Evolutionary conservation across 2,113 vertebrate genomes (phyloP), one percentile per base, ranked within the genome.

Genomic region (Arvicanthis niloticus): DNA sequence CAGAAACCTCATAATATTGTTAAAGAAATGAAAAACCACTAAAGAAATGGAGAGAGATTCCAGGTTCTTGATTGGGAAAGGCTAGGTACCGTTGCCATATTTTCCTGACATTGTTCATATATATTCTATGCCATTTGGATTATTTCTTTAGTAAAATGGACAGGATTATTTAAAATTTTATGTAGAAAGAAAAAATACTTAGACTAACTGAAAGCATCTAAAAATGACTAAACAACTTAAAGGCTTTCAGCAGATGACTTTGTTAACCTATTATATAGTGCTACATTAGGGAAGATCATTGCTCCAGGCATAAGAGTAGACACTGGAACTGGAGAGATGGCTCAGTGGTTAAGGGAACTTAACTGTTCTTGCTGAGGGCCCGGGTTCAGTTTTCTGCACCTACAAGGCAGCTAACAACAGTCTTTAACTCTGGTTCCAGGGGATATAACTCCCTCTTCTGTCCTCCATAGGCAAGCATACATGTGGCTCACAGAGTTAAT

Each of bases 1-100:
- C 15, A 72, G 34, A 91, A 91, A 81, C 48, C 68, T 48, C 8
- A 82, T 76, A 6, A 24, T 77, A 65, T 3, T 65, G 10, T 26
- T 89, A 87, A 29, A 90, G 37, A 97, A 82, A 91, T 42, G 48
- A 29, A 94, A 84, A 58, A 90, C 51, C 19, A 67, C 70, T 88
- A 78, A 51, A 34, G 67, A 68, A 68, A 34, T 68, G 31, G 67
- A 68, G 5, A 68, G 67, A 37, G 31, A 34, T 15, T 5, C 31
- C 1, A 34, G 67, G 67, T 68, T 68, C 67, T 68, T 68, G 31
- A 68, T 68, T 15, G 31, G 31, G 31, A 68, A 68, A 68, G 65
- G 65, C 31, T 68, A 15, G 65, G 29, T 67, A 29, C 31, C 31
- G 65, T 68, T 34, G 67, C 31, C 3, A 2, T 34, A 68, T 68